Percentiles rank a stretch among this genome's conserved stretches.
These are phyloP conservation scores for Maniola jurtina DNA, from an alignment of 1,140 invertebrate species.

Conservation along the genomic window DNA sequence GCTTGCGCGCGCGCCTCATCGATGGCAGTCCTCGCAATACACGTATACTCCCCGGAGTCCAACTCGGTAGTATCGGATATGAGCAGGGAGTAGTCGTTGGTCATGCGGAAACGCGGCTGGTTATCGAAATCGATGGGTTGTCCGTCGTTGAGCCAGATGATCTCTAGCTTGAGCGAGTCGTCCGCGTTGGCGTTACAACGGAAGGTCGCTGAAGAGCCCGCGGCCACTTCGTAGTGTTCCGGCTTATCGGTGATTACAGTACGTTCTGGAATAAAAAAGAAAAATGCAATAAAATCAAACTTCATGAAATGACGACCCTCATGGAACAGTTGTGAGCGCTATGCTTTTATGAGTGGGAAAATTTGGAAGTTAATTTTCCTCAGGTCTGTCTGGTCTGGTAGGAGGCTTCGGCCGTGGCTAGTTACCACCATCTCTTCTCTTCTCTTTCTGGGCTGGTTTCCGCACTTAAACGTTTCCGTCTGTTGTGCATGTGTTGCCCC, in stretches of 20 bases:
- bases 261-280: constrained; percentile 78
- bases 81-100: constrained; percentile 94
- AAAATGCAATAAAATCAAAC: too few relatives aligned
- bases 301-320: too few relatives aligned
- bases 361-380: too few relatives aligned
- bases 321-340: too few relatives aligned
- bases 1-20: constrained; percentile 92
- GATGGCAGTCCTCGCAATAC: constrained; percentile 93
- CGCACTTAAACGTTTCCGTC: too few relatives aligned
- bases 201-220: constrained; percentile 93
- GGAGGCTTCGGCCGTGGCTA: too few relatives aligned
- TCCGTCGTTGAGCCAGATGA: constrained; percentile 93
- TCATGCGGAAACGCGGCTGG: constrained; percentile 89
- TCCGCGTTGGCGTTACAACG: constrained; percentile 95
- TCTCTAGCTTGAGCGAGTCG: constrained; percentile 86
- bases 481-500: too few relatives aligned
- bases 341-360: too few relatives aligned
- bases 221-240: constrained; percentile 93
- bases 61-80: constrained; percentile 96
- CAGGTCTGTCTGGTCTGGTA: too few relatives aligned
- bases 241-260: constrained; percentile 92
- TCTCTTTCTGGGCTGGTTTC: too few relatives aligned
- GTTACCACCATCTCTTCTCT: too few relatives aligned
- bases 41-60: constrained; percentile 97
- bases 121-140: constrained; percentile 92